Evolutionary conservation across 2,797 vertebrate genomes (phyloP), one percentile per base, ranked within the genome.

Genomic region (Galaxias olidus): DNA sequence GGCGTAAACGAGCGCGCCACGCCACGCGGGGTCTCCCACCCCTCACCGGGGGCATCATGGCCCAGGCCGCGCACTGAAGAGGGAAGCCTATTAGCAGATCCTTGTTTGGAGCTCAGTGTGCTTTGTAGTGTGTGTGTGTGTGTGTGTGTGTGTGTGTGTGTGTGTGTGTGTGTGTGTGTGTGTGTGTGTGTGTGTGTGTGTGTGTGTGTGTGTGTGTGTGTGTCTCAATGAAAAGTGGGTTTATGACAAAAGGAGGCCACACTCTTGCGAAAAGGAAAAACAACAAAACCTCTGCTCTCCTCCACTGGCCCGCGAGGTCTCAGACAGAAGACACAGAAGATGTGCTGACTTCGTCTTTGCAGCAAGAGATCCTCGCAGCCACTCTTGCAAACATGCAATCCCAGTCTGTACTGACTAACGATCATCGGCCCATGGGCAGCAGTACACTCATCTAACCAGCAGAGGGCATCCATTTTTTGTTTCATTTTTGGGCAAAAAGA

Each of bases 1-100:
- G 86, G 85, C 83, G 77, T 87, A 89, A 88, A 88, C 66, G 86
- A 87, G 86, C 78, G 75, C 74, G 85, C 81, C 77, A 80, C 84
- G 83, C 82, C 80, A 76, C 30, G 50, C 77, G 61, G 84, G 83
- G 86, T 88, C 86, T 87, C 78, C 76, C 82, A 82, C 72, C 78
- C 79, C 85, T 73, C 56, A 82, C 30, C 72, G 57, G 72, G 59
- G 86, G 88, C 80, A 84, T 78, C 50, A 77, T 79, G 79, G 72
- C 72, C 73, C 79, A 76, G 69, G 74, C 75, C 79, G 75, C 68
- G 74, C 79, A 74, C 12, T 14, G 13, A n/a, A 9, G n/a, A 13
- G n/a, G 48, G 48, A 50, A n/a, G 48, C 13, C 12, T 12, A 14
- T 12, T 13, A 15, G 74, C 83, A 79, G 83, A 83, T 75, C 80